Conservation (phyloP, 2,888 invertebrate species). For the Caenorhabditis sp. region DNA sequence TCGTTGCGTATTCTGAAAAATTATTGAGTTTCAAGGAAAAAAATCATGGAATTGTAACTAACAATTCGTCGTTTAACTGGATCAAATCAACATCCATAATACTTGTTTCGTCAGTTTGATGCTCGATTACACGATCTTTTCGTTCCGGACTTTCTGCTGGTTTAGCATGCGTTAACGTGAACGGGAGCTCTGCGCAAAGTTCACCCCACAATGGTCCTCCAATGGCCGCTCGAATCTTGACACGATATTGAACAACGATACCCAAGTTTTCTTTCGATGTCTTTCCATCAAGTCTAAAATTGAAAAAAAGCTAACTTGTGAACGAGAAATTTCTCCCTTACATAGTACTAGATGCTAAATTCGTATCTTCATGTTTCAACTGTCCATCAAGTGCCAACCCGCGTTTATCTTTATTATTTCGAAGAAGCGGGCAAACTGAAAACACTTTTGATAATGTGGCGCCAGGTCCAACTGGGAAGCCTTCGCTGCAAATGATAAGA, state of each 20-base stretch:
- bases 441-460: conserved; percentile 97
- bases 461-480: conserved; percentile 91
- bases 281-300: conserved; percentile 41
- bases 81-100: conserved; percentile 88
- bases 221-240: conserved; percentile 91
- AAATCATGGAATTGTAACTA: too few species aligned
- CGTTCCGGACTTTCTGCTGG: conserved; percentile 63
- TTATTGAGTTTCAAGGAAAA: too few species aligned
- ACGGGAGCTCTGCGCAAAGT: conserved; percentile 93
- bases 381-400: conserved; percentile 96
- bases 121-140: conserved; percentile 12
- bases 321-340: conserved; percentile 78
- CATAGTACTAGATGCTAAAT: conserved; percentile 96
- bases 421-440: conserved; percentile 89
- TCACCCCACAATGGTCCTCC: conserved; percentile 80
- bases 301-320: too few species aligned
- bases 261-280: conserved; percentile 84
- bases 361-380: conserved; percentile 97
- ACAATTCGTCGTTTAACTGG: conserved; percentile 79
- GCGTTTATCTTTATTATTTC: conserved; percentile 94
- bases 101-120: conserved; percentile 73
- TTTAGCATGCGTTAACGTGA: conserved; percentile 95
- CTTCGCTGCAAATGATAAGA: conserved; percentile 79
- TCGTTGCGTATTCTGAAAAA: conserved; percentile 71
- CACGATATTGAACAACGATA: conserved; percentile 91